phyloP scores from a whole-genome alignment of 92 coral and sea anemone species.

The Zoanthus solanderi region DNA sequence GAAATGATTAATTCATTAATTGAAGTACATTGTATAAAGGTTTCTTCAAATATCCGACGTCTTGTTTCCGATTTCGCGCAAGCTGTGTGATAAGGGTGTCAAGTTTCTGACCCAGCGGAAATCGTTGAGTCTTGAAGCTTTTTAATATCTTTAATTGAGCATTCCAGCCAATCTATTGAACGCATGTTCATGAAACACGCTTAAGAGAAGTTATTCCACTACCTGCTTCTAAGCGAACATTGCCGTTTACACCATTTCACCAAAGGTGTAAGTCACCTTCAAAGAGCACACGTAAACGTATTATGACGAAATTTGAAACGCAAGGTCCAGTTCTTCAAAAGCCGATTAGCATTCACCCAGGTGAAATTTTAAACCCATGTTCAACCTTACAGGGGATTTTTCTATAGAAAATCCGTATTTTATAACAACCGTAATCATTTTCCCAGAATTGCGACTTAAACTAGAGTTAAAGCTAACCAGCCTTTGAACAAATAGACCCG shows the following conservation, averaged over 20 bases:
- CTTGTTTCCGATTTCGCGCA: neutral
- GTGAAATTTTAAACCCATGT: too few relatives aligned
- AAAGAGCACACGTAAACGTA: too few relatives aligned
- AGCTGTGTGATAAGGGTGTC: too few relatives aligned
- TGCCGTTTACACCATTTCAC: neutral
- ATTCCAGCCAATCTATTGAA: neutral
- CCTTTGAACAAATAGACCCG: too few relatives aligned
- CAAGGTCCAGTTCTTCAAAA: too few relatives aligned
- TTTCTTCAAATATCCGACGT: neutral
- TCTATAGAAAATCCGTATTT: too few relatives aligned
- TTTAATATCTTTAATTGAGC: neutral
- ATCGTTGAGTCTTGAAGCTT: neutral
- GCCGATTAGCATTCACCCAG: neutral
- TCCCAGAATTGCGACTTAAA: too few relatives aligned
- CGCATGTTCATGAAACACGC: neutral
- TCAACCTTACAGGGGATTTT: too few relatives aligned
- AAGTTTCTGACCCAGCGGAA: neutral
- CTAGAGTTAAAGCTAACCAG: too few relatives aligned
- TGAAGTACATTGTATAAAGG: conserved; percentile 11
- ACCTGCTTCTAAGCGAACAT: neutral
- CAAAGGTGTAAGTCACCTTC: conserved; percentile 8
- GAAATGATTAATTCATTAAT: conserved; percentile 26
- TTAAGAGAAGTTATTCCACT: too few relatives aligned
- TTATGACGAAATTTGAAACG: too few relatives aligned
- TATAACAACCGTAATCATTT: too few relatives aligned